Percentiles rank a stretch among this genome's conserved stretches.
phyloP scores from a whole-genome alignment of 2,888 invertebrate species.

The Allacma fusca region DNA sequence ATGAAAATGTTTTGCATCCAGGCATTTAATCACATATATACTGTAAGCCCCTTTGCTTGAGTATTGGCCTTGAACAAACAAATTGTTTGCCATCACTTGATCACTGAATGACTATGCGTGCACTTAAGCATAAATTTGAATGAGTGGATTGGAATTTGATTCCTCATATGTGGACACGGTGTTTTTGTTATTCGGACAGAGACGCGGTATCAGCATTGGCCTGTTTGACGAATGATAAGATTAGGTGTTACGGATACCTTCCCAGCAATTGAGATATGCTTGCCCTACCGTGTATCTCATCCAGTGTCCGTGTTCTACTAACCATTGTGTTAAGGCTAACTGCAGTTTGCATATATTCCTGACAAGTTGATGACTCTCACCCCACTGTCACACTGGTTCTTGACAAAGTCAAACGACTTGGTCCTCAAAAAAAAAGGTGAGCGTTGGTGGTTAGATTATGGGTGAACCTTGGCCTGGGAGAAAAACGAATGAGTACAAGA shows the following conservation, averaged over 20 bases:
- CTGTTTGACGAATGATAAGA: not conserved
- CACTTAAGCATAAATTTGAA: too few species aligned
- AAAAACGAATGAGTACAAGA: slow-evolving; percentile 24
- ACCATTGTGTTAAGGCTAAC: not conserved
- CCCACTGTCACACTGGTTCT: not conserved
- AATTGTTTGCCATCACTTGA: too few species aligned
- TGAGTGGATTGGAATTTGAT: not conserved
- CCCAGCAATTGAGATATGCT: too few species aligned
- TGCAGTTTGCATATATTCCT: too few species aligned
- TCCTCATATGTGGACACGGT: not conserved
- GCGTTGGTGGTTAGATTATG: slow-evolving; percentile 14
- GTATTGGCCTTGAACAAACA: too few species aligned
- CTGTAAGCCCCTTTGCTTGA: too few species aligned
- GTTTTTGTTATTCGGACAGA: not conserved
- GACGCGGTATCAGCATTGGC: not conserved
- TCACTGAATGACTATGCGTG: too few species aligned
- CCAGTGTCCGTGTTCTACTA: not conserved
- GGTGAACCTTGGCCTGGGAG: not conserved
- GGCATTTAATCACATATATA: too few species aligned
- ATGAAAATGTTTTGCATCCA: too few species aligned
- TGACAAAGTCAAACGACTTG: not conserved
- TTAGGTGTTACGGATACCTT: not conserved
- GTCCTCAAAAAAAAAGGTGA: not conserved
- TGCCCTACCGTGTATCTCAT: too few species aligned
- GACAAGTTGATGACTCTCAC: too few species aligned